These are phyloP conservation scores for Pelochelys cantorii DNA, from an alignment of 2,797 vertebrate species.

Conservation along the genomic window DNA sequence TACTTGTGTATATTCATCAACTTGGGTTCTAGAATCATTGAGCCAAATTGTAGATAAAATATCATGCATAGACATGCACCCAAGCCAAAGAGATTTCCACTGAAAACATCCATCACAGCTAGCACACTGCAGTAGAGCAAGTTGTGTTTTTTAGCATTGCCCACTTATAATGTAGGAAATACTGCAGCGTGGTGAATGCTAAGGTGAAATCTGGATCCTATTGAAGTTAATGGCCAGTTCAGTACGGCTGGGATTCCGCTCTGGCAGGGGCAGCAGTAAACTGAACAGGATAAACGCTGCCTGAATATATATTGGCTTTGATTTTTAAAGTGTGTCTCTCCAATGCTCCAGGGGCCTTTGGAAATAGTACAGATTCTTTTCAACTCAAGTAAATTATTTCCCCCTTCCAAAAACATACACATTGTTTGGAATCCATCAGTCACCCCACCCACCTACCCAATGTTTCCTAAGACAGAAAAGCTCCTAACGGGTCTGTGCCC, in stretches of 20 bases:
- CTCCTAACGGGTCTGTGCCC: neutral
- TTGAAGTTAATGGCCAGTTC: neutral
- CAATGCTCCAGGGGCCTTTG: neutral
- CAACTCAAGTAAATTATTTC: neutral
- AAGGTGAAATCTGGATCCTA: neutral
- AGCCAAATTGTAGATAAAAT: rapidly evolving
- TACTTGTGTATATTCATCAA: neutral
- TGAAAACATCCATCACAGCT: rapidly evolving
- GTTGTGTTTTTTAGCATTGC: no score
- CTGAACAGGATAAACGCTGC: neutral
- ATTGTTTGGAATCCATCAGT: neutral
- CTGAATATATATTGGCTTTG: neutral
- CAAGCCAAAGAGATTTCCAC: rapidly evolving
- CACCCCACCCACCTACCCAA: neutral
- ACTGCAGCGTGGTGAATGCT: rapidly evolving
- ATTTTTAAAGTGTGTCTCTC: neutral
- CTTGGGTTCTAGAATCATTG: rapidly evolving
- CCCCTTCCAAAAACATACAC: neutral
- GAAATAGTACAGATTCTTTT: neutral
- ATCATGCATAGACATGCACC: neutral
- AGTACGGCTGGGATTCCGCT: rapidly evolving
- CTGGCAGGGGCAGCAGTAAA: neutral
- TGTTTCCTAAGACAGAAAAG: neutral
- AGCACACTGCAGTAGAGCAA: neutral
- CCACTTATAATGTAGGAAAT: no score